Evolutionary conservation across 2,888 invertebrate genomes (phyloP).

Genomic region (Stictocephala bisonia): DNA sequence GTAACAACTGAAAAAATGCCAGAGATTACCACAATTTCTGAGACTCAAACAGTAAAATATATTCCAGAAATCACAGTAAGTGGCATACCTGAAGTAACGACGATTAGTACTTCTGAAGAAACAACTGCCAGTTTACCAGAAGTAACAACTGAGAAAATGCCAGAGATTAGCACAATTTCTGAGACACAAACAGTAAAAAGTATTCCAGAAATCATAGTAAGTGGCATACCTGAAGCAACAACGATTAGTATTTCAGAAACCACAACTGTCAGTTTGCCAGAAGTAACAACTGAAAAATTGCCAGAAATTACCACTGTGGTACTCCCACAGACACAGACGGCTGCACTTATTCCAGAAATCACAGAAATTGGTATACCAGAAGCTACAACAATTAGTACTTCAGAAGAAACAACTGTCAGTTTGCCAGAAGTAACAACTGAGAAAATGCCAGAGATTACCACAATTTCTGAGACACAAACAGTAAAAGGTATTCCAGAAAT

Average conservation of each 20-base stretch:
- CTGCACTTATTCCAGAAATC: conserved; percentile 1
- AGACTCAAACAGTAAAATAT: no score
- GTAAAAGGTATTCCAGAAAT: background rate
- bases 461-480: background rate
- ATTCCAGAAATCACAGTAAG: no score
- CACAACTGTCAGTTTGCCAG: background rate
- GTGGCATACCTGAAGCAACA: background rate
- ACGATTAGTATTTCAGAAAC: background rate
- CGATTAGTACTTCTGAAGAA: background rate
- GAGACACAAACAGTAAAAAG: background rate
- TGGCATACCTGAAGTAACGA: background rate
- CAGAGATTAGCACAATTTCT: conserved; percentile 17
- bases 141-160: background rate
- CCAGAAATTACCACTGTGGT: background rate
- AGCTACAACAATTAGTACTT: background rate
- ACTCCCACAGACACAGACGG: no score
- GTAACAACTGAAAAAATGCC: background rate
- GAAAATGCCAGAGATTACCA: background rate
- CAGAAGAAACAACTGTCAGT: no score
- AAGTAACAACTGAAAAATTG: conserved; percentile 15
- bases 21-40: background rate
- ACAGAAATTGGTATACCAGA: background rate
- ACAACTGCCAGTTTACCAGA: background rate
- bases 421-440: conserved; percentile 4
- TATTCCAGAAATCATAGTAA: conserved; percentile 27